A percentile compares a stretch with the other conserved stretches of the same genome.
These are phyloP conservation scores for Epizoanthus ramosus DNA, from an alignment of 92 coral and sea anemone genomes.

Conservation along the genomic window DNA sequence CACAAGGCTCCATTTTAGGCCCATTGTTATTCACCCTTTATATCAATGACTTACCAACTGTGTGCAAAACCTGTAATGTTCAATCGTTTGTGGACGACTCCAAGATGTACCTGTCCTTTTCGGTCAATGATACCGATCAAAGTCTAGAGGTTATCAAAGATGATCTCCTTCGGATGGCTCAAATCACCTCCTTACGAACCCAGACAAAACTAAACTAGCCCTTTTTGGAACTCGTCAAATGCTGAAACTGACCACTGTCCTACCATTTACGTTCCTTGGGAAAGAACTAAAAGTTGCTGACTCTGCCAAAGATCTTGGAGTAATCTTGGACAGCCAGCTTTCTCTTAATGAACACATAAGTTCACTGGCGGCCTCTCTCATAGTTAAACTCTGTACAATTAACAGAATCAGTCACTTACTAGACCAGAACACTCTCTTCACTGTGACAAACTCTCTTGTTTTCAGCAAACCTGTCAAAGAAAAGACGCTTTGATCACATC, in stretches of 20 bases:
- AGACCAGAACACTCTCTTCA: not conserved
- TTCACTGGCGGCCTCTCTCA: not conserved
- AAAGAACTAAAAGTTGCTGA: not conserved
- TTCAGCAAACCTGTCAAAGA: conserved; percentile 5
- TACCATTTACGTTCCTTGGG: not conserved
- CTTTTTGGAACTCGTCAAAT: not conserved
- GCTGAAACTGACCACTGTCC: not conserved
- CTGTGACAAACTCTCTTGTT: not conserved
- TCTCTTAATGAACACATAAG: not conserved
- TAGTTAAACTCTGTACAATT: not conserved
- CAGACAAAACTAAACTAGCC: too few relatives aligned
- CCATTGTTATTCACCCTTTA: too few relatives aligned
- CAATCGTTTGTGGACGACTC: too few relatives aligned
- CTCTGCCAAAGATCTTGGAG: conserved; percentile 4
- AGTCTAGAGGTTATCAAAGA: too few relatives aligned
- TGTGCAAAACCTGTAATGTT: too few relatives aligned
- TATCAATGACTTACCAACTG: too few relatives aligned
- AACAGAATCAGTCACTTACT: not conserved
- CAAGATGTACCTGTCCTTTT: too few relatives aligned
- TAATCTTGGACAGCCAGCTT: not conserved
- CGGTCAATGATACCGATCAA: too few relatives aligned
- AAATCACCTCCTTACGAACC: too few relatives aligned
- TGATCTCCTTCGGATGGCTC: too few relatives aligned
- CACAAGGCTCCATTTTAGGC: too few relatives aligned
- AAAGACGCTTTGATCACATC: not conserved